Evolutionary conservation across 2,888 invertebrate species (phyloP).

Genomic region (Diaperis boleti): DNA sequence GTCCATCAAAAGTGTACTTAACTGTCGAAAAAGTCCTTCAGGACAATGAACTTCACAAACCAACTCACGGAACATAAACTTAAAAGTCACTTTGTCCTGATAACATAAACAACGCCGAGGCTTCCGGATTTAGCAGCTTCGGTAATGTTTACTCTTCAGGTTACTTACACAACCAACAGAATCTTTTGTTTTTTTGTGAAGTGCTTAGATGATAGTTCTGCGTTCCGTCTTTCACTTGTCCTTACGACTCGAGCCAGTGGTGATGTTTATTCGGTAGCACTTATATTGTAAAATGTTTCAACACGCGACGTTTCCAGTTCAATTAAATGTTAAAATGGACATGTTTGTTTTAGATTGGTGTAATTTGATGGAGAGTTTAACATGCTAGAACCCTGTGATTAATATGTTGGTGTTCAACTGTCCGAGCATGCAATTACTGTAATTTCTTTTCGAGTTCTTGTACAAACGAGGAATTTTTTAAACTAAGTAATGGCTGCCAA

Average conservation of each 20-base stretch:
- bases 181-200: neutral
- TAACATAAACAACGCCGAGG: slow-evolving; percentile 2
- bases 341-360: slow-evolving; percentile 33
- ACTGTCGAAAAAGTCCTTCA: too few species aligned
- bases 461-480: neutral
- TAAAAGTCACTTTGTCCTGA: too few species aligned
- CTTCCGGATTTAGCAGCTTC: slow-evolving; percentile 2
- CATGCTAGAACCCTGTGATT: slow-evolving; percentile 19
- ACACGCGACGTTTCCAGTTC: slow-evolving; percentile 38
- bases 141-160: slow-evolving; percentile 1
- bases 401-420: slow-evolving; percentile 22
- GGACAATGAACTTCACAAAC: too few species aligned
- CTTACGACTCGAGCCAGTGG: neutral
- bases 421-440: slow-evolving; percentile 11
- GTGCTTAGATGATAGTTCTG: neutral
- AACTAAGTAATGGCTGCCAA: neutral
- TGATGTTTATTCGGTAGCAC: slow-evolving; percentile 20
- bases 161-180: neutral
- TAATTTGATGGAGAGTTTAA: slow-evolving; percentile 26
- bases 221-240: neutral
- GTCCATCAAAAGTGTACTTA: too few species aligned
- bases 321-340: slow-evolving; percentile 31
- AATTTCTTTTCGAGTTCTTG: slow-evolving; percentile 13
- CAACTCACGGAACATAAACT: too few species aligned
- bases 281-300: slow-evolving; percentile 5